Base-by-base conservation (phyloP, 2,888 invertebrate species). In the Eueremaeus valkanovi region DNA sequence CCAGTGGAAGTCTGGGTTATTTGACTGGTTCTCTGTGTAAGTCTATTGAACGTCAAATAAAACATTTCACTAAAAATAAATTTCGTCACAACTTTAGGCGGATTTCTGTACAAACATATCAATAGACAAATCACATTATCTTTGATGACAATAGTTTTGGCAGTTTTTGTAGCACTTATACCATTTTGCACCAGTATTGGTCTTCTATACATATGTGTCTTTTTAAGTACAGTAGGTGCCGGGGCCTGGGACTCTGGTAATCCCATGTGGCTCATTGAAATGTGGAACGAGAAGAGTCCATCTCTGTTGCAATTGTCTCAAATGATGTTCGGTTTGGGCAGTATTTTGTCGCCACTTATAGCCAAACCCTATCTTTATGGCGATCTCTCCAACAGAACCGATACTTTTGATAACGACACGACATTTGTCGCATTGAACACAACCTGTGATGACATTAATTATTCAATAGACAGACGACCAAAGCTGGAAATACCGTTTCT, bases 261-360 rank as follows among this genome's bases (percentile, higher is more conserved):
- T 29, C 58, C 31, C 24, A 40, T 76, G 18, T 77, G 77, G 77
- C 36, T 77, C 16, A 58, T 77, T 24, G 75, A 73, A 16, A 58
- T 76, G 68, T 77, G 75, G 76, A 72, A 55, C 18, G 49, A 55
- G 27, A 55, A 63, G 21, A 63, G 70, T 24, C 16, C 77, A 33
- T 18, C 75, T 42, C 8, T 76, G 5, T 40, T 77, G 1, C 77
- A 77, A 49, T 55, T 72, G 33, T 45, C 36, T n/a, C 75, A 76
- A 33, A 73, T 76, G 45, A 49, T 76, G 29, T 76, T 58, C 55
- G 77, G 77, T 36, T 24, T 63, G 21, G 77, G 77, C 5, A 27
- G 70, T 11, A 42, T 77, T 11, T 55, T 76, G 8, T 31, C 73
- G 18, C 76, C 77, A 21, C 9, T 76, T 42, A 9, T 75, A 1